A percentile compares a stretch with the other conserved stretches of the same genome.
These are phyloP conservation scores for Heteromurus nitidus DNA, from an alignment of 2,888 invertebrate species.

Conservation along the genomic window DNA sequence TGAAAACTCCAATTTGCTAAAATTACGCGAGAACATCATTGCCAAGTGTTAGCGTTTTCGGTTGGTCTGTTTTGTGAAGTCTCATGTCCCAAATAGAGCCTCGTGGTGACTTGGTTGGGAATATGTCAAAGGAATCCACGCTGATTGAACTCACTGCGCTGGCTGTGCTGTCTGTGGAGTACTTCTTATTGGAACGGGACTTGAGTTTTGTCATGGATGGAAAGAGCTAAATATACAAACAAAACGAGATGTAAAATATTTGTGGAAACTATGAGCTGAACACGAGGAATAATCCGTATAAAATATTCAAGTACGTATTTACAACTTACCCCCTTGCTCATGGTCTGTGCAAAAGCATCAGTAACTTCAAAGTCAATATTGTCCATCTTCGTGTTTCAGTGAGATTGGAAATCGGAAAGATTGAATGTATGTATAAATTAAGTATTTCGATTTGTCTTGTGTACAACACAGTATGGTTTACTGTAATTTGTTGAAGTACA, in stretches of 20 bases:
- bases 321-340: conserved; percentile 31
- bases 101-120: conserved; percentile 9
- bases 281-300: no score
- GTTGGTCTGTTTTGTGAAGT: neutral
- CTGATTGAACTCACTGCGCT: conserved; percentile 1
- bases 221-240: neutral
- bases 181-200: neutral
- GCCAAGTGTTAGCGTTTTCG: neutral
- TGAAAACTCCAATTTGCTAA: neutral
- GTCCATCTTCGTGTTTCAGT: conserved; percentile 23
- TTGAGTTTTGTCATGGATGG: conserved; percentile 13
- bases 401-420: no score
- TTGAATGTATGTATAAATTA: no score
- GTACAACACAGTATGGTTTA: no score
- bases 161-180: conserved; percentile 19
- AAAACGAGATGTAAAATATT: no score
- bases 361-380: conserved; percentile 34
- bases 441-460: no score
- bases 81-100: conserved; percentile 12
- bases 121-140: conserved; percentile 14
- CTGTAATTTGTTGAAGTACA: no score
- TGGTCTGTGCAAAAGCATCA: conserved; percentile 10
- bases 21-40: neutral
- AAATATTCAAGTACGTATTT: no score
- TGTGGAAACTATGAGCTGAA: no score